A percentile compares a stretch with the other conserved stretches of the same genome.
Evolutionary conservation across 2,797 vertebrate genomes (phyloP).

Genomic region (Phaenicophaeus curvirostris): DNA sequence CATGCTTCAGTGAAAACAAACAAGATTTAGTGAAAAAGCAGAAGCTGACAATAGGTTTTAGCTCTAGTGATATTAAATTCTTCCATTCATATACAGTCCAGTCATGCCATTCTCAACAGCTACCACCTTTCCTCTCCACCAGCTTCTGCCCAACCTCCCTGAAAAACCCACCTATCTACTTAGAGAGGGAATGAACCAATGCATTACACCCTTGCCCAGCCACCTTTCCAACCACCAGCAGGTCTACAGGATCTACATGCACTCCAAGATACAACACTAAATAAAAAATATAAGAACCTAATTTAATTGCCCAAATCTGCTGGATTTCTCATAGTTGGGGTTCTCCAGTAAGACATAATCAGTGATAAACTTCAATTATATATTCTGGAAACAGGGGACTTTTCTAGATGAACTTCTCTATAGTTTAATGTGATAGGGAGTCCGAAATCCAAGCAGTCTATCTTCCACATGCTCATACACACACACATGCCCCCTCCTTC

Average conservation of each 20-base stretch:
- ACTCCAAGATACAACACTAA: neutral
- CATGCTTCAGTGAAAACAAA: constrained; percentile 71
- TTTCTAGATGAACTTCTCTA: neutral
- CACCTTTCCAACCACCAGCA: neutral
- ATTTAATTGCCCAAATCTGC: neutral
- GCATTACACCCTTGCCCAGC: neutral
- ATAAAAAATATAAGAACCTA: neutral
- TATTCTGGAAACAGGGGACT: neutral
- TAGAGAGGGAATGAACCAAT: neutral
- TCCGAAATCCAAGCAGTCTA: neutral
- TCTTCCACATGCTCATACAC: neutral
- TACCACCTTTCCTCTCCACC: neutral
- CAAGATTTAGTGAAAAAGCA: constrained; percentile 64
- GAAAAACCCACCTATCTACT: neutral
- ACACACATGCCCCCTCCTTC: fast-evolving
- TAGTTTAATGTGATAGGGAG: neutral
- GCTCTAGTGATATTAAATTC: neutral
- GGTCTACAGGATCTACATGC: neutral
- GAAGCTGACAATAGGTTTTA: constrained; percentile 23
- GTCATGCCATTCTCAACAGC: neutral
- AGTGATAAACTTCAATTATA: neutral
- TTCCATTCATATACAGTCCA: neutral
- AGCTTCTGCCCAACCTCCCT: neutral
- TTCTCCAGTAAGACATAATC: neutral
- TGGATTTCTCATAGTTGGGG: neutral